A percentile compares a stretch with the other conserved stretches of the same genome.
Evolutionary conservation across 1,140 invertebrate species (phyloP).

Genomic region (Physella acuta): DNA sequence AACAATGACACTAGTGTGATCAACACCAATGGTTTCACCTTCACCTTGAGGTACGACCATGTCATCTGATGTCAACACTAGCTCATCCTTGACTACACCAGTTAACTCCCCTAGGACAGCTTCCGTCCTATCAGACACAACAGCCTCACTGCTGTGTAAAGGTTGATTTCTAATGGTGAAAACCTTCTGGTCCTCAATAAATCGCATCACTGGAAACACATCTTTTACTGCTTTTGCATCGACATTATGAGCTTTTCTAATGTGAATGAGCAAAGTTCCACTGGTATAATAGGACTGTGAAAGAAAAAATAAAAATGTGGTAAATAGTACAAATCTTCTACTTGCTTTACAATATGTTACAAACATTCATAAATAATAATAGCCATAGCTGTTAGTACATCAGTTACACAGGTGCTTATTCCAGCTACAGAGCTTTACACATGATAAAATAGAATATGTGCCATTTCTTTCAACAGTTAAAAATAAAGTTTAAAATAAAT

Average conservation of each 20-base stretch:
- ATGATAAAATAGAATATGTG: background rate
- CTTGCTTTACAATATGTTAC: too few relatives aligned
- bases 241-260: slow-evolving; percentile 24
- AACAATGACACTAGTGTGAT: background rate
- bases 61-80: background rate
- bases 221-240: slow-evolving; percentile 24
- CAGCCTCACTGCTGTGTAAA: background rate
- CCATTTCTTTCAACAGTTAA: background rate
- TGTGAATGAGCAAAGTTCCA: slow-evolving; percentile 24
- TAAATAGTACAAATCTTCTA: too few relatives aligned
- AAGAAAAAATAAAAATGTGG: background rate
- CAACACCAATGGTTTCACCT: background rate
- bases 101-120: background rate
- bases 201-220: slow-evolving; percentile 6
- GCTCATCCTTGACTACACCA: background rate
- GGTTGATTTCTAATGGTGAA: slow-evolving; percentile 19
- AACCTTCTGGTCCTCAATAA: slow-evolving; percentile 24
- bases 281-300: slow-evolving; percentile 22
- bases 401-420: background rate
- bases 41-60: background rate
- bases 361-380: background rate
- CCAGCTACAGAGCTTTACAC: background rate
- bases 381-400: background rate
- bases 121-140: background rate
- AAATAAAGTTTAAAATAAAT: too few relatives aligned